Evolutionary conservation across 2,888 invertebrate species (phyloP).

Genomic region (Caenorhabditis sp.): DNA sequence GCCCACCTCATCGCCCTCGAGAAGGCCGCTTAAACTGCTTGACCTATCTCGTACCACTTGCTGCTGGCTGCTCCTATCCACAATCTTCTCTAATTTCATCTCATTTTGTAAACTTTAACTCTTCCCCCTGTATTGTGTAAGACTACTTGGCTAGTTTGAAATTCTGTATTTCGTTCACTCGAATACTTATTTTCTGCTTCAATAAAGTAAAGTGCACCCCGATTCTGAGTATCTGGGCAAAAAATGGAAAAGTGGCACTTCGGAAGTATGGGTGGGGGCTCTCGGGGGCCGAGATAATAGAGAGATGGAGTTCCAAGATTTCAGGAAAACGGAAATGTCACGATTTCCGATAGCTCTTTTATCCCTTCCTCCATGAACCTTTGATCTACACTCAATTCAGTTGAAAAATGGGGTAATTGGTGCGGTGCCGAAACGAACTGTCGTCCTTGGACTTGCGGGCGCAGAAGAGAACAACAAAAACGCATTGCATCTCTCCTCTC

Average conservation of each 20-base stretch:
- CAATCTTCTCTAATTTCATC: constrained; percentile 58
- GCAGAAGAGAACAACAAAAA: constrained; percentile 38
- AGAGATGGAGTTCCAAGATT: constrained; percentile 38
- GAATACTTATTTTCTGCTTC: constrained; percentile 57
- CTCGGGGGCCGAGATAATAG: constrained; percentile 13
- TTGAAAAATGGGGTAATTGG: too few relatives aligned
- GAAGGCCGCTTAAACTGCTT: constrained; percentile 75
- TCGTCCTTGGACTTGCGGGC: constrained; percentile 39
- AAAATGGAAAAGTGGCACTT: constrained; percentile 5
- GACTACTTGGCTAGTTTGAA: constrained; percentile 58
- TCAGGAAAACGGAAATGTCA: background rate
- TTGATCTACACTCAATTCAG: too few relatives aligned
- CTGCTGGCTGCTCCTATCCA: constrained; percentile 48
- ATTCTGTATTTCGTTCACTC: constrained; percentile 44
- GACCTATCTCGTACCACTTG: constrained; percentile 24
- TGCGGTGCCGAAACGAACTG: constrained; percentile 19
- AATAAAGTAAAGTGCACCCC: constrained; percentile 55
- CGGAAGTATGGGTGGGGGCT: background rate
- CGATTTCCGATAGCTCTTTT: background rate
- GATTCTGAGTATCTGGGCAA: background rate
- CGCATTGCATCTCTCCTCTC: constrained; percentile 3
- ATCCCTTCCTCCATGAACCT: background rate
- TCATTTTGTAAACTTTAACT: constrained; percentile 60
- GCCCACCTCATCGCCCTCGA: constrained; percentile 84
- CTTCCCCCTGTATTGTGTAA: constrained; percentile 23